Conservation (phyloP, 2,888 invertebrate species). For the Oxyteleia sp. region DNA sequence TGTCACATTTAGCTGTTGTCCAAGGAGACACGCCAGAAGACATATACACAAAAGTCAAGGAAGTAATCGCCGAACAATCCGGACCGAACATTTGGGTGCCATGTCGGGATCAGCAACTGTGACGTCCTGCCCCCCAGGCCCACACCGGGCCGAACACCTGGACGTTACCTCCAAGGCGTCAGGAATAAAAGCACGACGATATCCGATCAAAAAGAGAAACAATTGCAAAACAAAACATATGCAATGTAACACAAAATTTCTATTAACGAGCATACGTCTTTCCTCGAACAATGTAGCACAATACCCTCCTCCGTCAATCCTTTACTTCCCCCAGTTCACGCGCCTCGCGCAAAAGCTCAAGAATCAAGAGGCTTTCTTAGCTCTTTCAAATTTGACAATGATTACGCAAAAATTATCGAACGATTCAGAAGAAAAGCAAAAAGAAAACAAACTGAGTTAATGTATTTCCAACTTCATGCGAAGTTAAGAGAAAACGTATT, state of each 20-base stretch:
- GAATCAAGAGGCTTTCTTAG: conserved; percentile 61
- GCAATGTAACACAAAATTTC: conserved; percentile 76
- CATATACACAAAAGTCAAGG: conserved; percentile 97
- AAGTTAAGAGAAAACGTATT: conserved; percentile 31
- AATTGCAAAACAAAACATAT: conserved; percentile 51
- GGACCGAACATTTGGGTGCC: conserved; percentile 99
- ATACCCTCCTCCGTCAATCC: conserved; percentile 71
- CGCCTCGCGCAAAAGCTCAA: conserved; percentile 73
- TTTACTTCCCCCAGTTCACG: conserved; percentile 37
- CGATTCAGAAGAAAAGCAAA: conserved; percentile 39
- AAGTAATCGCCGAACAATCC: conserved; percentile 97
- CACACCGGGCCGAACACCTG: conserved; percentile 84
- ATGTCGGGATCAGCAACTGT: conserved; percentile 96
- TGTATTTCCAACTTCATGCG: conserved; percentile 20
- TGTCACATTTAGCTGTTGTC: conserved; percentile 96
- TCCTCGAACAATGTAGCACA: conserved; percentile 81
- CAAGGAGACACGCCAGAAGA: conserved; percentile 99
- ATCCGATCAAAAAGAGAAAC: conserved; percentile 54
- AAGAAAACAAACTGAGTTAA: neutral
- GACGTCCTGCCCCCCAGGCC: conserved; percentile 90
- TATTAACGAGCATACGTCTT: conserved; percentile 82
- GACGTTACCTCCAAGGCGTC: conserved; percentile 86
- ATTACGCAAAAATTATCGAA: conserved; percentile 36
- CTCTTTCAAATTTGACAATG: conserved; percentile 54
- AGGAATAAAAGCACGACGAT: conserved; percentile 77